These are phyloP conservation scores for Syritta pipiens DNA, from an alignment of 2,888 invertebrate species.

Conservation along the genomic window DNA sequence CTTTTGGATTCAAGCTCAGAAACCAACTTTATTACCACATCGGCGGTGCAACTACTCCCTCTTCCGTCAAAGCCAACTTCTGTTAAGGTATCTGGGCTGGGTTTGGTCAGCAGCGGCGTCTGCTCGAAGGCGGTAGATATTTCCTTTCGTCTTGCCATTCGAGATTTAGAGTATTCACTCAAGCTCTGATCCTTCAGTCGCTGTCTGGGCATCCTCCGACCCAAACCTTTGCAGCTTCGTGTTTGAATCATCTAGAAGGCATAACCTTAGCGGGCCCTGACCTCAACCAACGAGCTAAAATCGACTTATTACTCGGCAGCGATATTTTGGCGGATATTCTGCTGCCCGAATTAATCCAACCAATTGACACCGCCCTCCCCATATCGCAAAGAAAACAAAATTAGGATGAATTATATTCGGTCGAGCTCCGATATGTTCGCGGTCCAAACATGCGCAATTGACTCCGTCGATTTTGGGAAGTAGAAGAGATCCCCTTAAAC, in stretches of 20 bases:
- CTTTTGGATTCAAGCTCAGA: constrained; percentile 10
- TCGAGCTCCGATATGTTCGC: background rate
- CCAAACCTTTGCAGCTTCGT: background rate
- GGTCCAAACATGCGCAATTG: background rate
- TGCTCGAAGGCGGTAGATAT: constrained; percentile 6
- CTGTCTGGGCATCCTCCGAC: constrained; percentile 19
- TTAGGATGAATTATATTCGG: constrained; percentile 7
- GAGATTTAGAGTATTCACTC: constrained; percentile 1
- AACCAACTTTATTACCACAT: background rate
- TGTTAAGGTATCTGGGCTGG: constrained; percentile 9
- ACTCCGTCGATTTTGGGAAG: constrained; percentile 1
- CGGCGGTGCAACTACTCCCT: constrained; percentile 2
- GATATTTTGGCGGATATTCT: constrained; percentile 8
- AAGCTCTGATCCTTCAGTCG: constrained; percentile 32
- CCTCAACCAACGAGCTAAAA: background rate
- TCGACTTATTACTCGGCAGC: background rate
- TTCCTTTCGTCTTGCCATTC: constrained; percentile 5
- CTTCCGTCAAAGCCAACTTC: background rate
- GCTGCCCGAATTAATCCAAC: background rate
- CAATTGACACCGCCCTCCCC: background rate
- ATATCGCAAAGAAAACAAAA: background rate
- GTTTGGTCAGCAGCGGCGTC: constrained; percentile 13
- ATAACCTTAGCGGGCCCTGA: background rate
- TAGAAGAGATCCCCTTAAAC: constrained; percentile 1
- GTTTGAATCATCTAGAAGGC: constrained; percentile 9